phyloP scores from a whole-genome alignment of 2,888 invertebrate species.

The Ypsolopha sequella region DNA sequence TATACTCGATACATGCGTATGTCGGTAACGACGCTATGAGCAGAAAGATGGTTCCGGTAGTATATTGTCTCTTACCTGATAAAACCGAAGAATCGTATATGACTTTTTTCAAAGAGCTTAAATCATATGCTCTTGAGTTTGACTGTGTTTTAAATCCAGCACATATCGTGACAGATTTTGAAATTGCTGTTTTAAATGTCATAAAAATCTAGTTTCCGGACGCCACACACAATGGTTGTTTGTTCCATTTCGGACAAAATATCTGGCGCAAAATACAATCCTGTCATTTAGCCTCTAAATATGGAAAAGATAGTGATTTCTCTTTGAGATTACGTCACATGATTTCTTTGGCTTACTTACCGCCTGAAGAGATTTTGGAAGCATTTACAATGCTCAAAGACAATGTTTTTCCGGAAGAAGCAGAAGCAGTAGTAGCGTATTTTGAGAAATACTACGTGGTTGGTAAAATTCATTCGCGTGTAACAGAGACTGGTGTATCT shows the following conservation, averaged over 20 bases:
- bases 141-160: too few relatives aligned
- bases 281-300: too few relatives aligned
- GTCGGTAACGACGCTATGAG: background rate
- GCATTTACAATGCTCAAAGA: constrained; percentile 2
- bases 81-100: background rate
- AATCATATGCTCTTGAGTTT: too few relatives aligned
- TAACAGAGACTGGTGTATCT: too few relatives aligned
- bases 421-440: too few relatives aligned
- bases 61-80: background rate
- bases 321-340: constrained; percentile 6
- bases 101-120: background rate
- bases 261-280: too few relatives aligned
- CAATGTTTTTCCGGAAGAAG: constrained; percentile 1
- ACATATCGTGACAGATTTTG: too few relatives aligned
- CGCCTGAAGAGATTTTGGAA: constrained; percentile 5
- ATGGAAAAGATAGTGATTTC: too few relatives aligned
- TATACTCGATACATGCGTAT: background rate
- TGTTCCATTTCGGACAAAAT: too few relatives aligned
- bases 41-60: background rate
- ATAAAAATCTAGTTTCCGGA: too few relatives aligned
- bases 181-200: too few relatives aligned
- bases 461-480: background rate
- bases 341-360: constrained; percentile 4
- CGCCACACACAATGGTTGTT: too few relatives aligned
- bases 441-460: background rate